Evolutionary conservation across 1,140 invertebrate species (phyloP).

Genomic region (Coptotermes formosanus): DNA sequence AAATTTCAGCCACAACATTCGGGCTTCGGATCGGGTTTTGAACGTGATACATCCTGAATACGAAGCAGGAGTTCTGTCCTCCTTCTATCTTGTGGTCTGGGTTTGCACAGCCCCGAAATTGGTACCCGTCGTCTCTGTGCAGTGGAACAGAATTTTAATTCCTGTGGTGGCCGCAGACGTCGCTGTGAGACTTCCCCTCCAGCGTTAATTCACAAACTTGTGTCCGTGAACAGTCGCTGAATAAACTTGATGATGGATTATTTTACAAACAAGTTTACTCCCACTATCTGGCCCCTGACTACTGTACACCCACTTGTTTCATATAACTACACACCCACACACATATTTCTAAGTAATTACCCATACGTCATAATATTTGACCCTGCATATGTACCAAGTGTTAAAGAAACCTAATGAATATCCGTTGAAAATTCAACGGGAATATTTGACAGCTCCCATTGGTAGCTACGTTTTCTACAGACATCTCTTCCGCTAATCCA

Average conservation of each 20-base stretch:
- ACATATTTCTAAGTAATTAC: not conserved
- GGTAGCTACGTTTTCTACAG: no score
- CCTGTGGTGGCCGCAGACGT: not conserved
- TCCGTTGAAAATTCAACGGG: no score
- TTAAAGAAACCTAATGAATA: no score
- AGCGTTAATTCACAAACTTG: not conserved
- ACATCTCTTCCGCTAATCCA: no score
- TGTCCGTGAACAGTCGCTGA: not conserved
- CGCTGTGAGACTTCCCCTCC: not conserved
- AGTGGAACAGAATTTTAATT: not conserved
- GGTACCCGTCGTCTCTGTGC: not conserved
- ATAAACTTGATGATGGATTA: not conserved
- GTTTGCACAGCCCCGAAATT: not conserved
- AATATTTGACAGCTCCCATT: no score
- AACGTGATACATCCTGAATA: no score
- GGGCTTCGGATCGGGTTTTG: no score
- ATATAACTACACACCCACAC: not conserved
- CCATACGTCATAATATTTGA: not conserved
- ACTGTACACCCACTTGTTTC: not conserved
- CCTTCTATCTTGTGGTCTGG: no score
- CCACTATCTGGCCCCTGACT: not conserved
- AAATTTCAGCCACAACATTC: no score
- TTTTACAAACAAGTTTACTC: not conserved
- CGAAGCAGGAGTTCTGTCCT: no score
- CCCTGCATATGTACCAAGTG: no score